Evolutionary conservation across 2,797 vertebrate genomes (phyloP), one percentile per base, ranked within the genome.

Genomic region (Florisuga fusca): DNA sequence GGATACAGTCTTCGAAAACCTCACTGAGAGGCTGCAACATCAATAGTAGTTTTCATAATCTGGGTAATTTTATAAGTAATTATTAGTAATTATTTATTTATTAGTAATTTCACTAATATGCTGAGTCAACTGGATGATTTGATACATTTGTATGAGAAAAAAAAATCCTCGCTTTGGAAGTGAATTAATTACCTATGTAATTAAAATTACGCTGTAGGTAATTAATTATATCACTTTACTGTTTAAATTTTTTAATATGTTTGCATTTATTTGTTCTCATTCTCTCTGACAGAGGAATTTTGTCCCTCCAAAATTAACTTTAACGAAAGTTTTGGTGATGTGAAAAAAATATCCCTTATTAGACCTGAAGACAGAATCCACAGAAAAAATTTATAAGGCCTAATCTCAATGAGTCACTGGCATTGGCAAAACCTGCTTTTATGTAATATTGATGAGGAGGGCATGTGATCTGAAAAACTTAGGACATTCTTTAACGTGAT

Each of bases 401-500:
- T 67, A 48, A 51, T 79, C 2, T 55, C 3, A 0, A 58, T 33
- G 22, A 75, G 53, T 20, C 48, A 41, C 3, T 54, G 2, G 31
- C 79, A 90, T 55, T 45, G 59, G 21, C 23, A 63, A 77, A 86
- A 81, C 31, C 69, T 62, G 7, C 14, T 73, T 21, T 66, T 81
- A 27, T 12, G 72, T 57, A 46, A 58, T 17, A 23, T 10, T 54
- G 6, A 5, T 74, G 41, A 80, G 20, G 12, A 77, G 20, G 15
- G 10, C 17, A 58, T 0, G 0, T 2, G 9, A 9, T 68, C 14
- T 33, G 31, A 68, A 61, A 57, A 80, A n/a, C 18, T 59, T 21
- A 71, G 33, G 29, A 9, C 19, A 25, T 48, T 61, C 34, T 71
- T 86, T 63, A 33, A 4, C 27, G 20, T 34, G 33, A 79, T 73